These are phyloP conservation scores for Ctenoplectra terminalis DNA, from an alignment of 1,140 invertebrate species.

Conservation along the genomic window DNA sequence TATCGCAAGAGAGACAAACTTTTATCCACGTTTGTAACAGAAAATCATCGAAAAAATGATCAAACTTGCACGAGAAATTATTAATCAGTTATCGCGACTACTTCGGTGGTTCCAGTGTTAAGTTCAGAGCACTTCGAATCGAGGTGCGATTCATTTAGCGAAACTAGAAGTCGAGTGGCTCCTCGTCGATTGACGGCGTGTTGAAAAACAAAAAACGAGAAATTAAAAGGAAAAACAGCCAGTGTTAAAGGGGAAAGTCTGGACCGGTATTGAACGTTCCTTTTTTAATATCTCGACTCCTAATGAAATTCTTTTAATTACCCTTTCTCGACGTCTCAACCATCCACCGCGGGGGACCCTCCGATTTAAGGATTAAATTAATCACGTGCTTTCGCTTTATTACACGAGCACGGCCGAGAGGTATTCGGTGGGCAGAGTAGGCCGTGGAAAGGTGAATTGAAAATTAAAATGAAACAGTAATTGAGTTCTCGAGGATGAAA, in stretches of 20 bases:
- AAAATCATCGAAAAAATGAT: no score
- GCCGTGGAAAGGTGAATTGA: background rate
- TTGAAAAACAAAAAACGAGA: background rate
- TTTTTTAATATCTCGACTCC: background rate
- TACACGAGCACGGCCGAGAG: background rate
- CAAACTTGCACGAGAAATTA: no score
- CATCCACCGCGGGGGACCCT: no score
- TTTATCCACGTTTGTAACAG: no score
- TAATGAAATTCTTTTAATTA: background rate
- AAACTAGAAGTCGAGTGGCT: background rate
- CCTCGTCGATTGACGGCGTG: background rate
- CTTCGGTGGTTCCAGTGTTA: no score
- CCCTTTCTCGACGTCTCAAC: no score
- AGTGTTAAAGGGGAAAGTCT: slow-evolving; percentile 13
- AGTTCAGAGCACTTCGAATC: no score
- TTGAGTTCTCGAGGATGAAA: background rate
- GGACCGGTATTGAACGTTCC: background rate
- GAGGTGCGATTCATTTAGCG: background rate
- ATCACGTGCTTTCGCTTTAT: background rate
- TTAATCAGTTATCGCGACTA: no score
- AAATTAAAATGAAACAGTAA: background rate
- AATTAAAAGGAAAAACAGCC: slow-evolving; percentile 8
- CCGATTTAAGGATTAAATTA: background rate
- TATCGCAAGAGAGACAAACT: no score
- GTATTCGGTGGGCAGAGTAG: background rate